Evolutionary conservation across 2,797 vertebrate species (phyloP).

Genomic region (Catostomus latipinnis): DNA sequence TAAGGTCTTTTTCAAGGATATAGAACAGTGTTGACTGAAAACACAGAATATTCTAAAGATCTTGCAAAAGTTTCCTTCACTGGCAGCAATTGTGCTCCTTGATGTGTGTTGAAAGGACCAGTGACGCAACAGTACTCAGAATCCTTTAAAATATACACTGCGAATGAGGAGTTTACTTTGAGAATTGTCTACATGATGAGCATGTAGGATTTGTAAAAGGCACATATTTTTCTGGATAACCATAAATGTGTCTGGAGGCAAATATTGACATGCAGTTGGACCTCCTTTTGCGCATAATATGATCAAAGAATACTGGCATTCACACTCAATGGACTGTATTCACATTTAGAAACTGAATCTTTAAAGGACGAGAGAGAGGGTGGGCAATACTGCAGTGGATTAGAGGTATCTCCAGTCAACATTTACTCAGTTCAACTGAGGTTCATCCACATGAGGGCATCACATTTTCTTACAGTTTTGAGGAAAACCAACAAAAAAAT

Average conservation of each 20-base stretch:
- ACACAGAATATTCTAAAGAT: background rate
- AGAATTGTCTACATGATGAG: conserved; percentile 2
- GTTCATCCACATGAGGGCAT: conserved; percentile 56
- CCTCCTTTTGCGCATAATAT: conserved; percentile 44
- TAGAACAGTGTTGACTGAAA: conserved; percentile 27
- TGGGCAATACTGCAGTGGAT: conserved; percentile 50
- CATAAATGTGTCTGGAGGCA: conserved; percentile 45
- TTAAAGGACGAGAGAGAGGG: conserved; percentile 30
- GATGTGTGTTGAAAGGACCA: conserved; percentile 1
- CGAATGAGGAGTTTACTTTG: conserved; percentile 4
- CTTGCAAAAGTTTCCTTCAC: background rate
- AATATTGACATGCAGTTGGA: conserved; percentile 52
- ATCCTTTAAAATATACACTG: conserved; percentile 31
- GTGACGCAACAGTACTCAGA: conserved; percentile 4
- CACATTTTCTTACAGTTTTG: conserved; percentile 64
- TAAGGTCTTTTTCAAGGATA: conserved; percentile 2
- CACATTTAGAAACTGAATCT: conserved; percentile 47
- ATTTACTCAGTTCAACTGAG: conserved; percentile 57
- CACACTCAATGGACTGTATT: conserved; percentile 45
- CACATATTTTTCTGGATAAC: conserved; percentile 67
- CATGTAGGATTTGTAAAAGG: conserved; percentile 62
- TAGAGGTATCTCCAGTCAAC: conserved; percentile 64
- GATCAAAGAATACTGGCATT: conserved; percentile 41
- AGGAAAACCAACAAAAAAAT: conserved; percentile 6
- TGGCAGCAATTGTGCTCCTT: conserved; percentile 41